Conservation (phyloP, 1,140 invertebrate genomes). For the Pachypeltis micranthus region DNA sequence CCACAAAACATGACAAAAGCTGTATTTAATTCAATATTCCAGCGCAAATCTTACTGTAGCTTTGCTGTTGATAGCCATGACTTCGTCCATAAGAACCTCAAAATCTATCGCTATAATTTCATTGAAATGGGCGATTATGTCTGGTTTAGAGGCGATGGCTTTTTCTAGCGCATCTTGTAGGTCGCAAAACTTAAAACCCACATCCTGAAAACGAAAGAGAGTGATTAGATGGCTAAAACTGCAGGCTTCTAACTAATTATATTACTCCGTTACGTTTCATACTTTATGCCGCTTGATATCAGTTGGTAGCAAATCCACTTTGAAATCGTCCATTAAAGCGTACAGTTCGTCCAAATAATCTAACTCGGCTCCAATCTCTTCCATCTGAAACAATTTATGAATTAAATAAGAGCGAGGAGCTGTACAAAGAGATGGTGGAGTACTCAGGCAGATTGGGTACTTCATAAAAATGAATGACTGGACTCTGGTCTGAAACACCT, state of each 20-base stretch:
- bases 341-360: constrained; percentile 60
- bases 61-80: constrained; percentile 51
- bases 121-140: constrained; percentile 44
- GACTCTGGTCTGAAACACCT: too few relatives aligned
- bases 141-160: constrained; percentile 40
- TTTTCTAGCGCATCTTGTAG: constrained; percentile 38
- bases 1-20: constrained; percentile 10
- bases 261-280: too few relatives aligned
- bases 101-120: constrained; percentile 49
- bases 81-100: constrained; percentile 47
- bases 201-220: not conserved
- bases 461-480: too few relatives aligned
- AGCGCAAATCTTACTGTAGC: constrained; percentile 41
- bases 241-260: not conserved
- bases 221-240: too few relatives aligned
- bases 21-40: too few relatives aligned
- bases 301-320: constrained; percentile 38
- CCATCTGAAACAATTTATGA: constrained; percentile 35
- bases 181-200: not conserved
- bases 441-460: too few relatives aligned
- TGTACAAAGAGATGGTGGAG: too few relatives aligned
- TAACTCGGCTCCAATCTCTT: constrained; percentile 47
- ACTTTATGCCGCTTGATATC: constrained; percentile 28
- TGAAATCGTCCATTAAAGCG: constrained; percentile 56
- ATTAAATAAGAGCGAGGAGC: too few relatives aligned